Percentiles rank a stretch among this genome's conserved stretches.
Evolutionary conservation across 2,888 invertebrate genomes (phyloP).

Genomic region (Mesorhabditis spiculigera): DNA sequence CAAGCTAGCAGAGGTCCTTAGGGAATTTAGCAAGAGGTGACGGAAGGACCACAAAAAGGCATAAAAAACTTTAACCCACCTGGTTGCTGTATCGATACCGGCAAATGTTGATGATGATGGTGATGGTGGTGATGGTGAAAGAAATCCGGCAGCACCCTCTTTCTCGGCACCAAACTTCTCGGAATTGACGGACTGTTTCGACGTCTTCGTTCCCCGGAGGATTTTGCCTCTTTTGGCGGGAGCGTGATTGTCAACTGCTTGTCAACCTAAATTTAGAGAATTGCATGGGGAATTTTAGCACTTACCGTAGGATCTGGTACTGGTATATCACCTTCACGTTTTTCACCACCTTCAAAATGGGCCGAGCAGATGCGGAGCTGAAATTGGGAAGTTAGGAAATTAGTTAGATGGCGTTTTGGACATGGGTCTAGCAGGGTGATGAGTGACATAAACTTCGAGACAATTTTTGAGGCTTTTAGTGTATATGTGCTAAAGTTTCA

Average conservation of each 20-base stretch:
- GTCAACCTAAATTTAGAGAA: conserved; percentile 53
- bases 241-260: conserved; percentile 58
- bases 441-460: no score
- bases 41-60: no score
- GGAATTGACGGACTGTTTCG: conserved; percentile 12
- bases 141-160: conserved; percentile 14
- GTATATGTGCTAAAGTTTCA: no score
- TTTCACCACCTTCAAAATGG: conserved; percentile 61
- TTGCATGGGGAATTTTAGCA: background rate
- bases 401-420: no score
- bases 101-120: background rate
- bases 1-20: no score
- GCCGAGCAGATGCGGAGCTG: conserved; percentile 61
- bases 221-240: conserved; percentile 59
- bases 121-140: conserved; percentile 6
- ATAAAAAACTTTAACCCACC: no score
- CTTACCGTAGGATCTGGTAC: conserved; percentile 60
- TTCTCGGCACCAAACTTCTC: conserved; percentile 6
- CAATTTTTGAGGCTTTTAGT: no score
- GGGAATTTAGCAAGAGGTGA: no score
- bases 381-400: conserved; percentile 18
- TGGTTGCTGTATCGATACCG: background rate
- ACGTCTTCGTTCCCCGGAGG: conserved; percentile 32
- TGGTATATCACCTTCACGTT: conserved; percentile 61
- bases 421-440: no score